Percentiles rank a stretch among this genome's conserved stretches.
These are phyloP conservation scores for Sclerodermus sp. DNA, from an alignment of 2,888 invertebrate genomes.

Conservation along the genomic window DNA sequence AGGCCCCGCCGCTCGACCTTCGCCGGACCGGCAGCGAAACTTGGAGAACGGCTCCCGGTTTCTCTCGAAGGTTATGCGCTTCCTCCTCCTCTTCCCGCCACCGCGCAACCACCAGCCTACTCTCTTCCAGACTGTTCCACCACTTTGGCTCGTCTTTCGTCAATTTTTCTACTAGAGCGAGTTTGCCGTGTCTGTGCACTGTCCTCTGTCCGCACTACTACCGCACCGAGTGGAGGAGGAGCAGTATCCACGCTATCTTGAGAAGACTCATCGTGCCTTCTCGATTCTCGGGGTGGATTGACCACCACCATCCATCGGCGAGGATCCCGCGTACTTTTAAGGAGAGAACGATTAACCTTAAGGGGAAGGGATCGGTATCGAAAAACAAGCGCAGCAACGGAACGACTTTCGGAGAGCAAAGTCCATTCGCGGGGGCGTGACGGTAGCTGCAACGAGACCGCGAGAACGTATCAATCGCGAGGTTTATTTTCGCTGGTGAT, in stretches of 20 bases:
- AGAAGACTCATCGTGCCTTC: too few species aligned
- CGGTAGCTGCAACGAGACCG: not conserved
- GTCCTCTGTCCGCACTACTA: too few species aligned
- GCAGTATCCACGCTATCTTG: not conserved
- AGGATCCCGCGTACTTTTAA: too few species aligned
- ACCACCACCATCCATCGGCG: too few species aligned
- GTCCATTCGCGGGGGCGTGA: not conserved
- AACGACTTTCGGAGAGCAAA: too few species aligned
- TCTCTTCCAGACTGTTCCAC: conserved; percentile 12
- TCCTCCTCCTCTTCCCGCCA: conserved; percentile 8
- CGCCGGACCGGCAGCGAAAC: conserved; percentile 22
- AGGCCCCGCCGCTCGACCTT: conserved; percentile 33
- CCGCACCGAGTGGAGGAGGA: too few species aligned
- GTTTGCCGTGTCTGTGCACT: not conserved
- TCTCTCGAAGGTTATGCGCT: conserved; percentile 24
- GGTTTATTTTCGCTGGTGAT: conserved; percentile 35
- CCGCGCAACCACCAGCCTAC: too few species aligned
- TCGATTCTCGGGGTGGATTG: too few species aligned
- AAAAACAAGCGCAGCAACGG: too few species aligned
- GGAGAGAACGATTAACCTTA: too few species aligned
- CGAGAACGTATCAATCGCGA: not conserved
- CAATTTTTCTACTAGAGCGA: not conserved
- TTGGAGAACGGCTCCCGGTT: conserved; percentile 33
- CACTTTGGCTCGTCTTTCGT: conserved; percentile 8
- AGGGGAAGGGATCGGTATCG: too few species aligned